phyloP scores from a whole-genome alignment of 2,888 invertebrate genomes.

The Dynastes maya region DNA sequence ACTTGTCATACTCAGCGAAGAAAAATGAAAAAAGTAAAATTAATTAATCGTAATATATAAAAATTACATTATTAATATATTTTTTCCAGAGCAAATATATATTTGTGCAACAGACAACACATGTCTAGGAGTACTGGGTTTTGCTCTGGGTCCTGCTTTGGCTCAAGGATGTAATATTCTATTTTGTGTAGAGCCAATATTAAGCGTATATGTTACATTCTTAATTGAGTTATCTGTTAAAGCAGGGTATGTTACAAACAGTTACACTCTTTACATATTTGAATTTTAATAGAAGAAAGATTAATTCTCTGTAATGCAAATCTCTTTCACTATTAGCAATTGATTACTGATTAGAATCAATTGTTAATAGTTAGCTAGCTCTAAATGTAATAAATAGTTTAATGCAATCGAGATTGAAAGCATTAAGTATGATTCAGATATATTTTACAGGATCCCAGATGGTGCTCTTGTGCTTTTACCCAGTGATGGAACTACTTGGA shows the following conservation, averaged over 20 bases:
- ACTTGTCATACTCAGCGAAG: constrained; percentile 24
- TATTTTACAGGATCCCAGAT: constrained; percentile 45
- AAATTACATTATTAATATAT: too few relatives aligned
- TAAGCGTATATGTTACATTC: constrained; percentile 35
- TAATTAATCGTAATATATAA: background rate
- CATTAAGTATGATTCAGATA: background rate
- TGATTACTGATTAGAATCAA: too few relatives aligned
- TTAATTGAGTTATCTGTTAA: constrained; percentile 36
- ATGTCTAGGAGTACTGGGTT: constrained; percentile 38
- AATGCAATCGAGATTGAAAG: too few relatives aligned
- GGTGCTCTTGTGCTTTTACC: constrained; percentile 36
- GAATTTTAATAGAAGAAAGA: background rate
- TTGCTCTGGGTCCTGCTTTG: constrained; percentile 40
- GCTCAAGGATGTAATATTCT: constrained; percentile 37
- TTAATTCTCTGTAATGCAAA: background rate
- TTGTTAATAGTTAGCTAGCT: too few relatives aligned
- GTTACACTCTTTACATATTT: background rate
- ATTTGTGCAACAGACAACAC: constrained; percentile 30
- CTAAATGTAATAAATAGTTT: too few relatives aligned
- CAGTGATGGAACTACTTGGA: constrained; percentile 1
- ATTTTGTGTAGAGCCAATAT: constrained; percentile 34
- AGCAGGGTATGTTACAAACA: constrained; percentile 41
- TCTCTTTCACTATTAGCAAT: too few relatives aligned
- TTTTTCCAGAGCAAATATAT: background rate
- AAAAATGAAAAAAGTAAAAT: background rate